These are phyloP conservation scores for Eristalis tenax DNA, from an alignment of 2,888 invertebrate genomes.

Conservation along the genomic window DNA sequence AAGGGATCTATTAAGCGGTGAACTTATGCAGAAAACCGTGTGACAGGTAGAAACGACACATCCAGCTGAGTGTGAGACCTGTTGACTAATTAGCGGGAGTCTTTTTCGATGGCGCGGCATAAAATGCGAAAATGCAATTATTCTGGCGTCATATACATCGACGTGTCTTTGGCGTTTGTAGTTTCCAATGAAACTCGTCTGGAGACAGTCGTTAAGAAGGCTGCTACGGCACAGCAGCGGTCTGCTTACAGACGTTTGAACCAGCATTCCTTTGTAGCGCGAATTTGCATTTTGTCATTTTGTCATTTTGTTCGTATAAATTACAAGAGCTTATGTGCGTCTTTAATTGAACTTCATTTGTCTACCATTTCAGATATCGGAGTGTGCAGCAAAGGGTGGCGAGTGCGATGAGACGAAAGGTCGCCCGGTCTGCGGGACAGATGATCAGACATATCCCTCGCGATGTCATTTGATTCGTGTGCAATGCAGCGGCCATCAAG, in stretches of 20 bases:
- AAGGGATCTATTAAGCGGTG: conserved; percentile 40
- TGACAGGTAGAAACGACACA: conserved; percentile 27
- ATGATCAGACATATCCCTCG: conserved; percentile 91
- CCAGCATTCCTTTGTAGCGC: not conserved
- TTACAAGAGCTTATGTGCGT: not conserved
- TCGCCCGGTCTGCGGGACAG: conserved; percentile 82
- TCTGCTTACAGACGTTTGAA: no score
- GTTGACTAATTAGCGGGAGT: conserved; percentile 24
- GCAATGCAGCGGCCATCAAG: conserved; percentile 88
- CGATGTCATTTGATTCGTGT: conserved; percentile 89
- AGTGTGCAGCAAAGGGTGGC: conserved; percentile 80
- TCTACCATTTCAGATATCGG: conserved; percentile 76
- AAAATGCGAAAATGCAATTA: not conserved
- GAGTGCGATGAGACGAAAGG: conserved; percentile 81
- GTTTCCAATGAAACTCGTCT: not conserved
- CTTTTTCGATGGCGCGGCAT: not conserved
- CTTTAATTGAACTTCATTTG: not conserved
- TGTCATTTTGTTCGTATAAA: not conserved
- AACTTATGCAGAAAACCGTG: conserved; percentile 31
- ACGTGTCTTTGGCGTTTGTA: not conserved
- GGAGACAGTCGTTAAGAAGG: not conserved
- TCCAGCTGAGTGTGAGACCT: conserved; percentile 30
- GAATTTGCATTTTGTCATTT: not conserved
- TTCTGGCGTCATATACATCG: not conserved
- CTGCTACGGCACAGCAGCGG: not conserved